Evolutionary conservation across 1,140 invertebrate species (phyloP).

Genomic region (Kradibia gibbosae): DNA sequence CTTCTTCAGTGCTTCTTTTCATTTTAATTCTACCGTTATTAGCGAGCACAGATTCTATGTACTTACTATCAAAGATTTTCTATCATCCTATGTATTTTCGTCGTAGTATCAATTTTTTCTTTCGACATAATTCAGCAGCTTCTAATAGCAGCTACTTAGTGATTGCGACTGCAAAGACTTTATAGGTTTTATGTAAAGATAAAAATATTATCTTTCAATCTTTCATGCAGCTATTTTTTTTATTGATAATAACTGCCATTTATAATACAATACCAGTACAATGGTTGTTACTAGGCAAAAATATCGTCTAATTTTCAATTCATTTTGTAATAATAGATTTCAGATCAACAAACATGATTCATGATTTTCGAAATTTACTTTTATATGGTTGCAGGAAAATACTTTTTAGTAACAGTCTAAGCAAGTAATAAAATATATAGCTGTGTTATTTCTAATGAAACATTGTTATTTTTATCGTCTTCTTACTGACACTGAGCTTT

Average conservation of each 20-base stretch:
- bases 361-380: neutral
- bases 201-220: neutral
- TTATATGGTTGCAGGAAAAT: neutral
- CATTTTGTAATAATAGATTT: neutral
- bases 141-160: neutral
- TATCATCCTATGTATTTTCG: neutral
- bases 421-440: neutral
- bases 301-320: too few species aligned
- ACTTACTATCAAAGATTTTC: neutral
- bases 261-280: too few species aligned
- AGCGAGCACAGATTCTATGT: constrained; percentile 9
- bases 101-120: neutral
- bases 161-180: neutral
- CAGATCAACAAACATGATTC: neutral
- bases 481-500: neutral
- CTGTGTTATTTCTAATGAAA: neutral
- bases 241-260: too few species aligned
- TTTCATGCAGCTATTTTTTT: neutral
- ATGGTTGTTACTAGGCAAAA: too few species aligned
- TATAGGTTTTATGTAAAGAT: neutral
- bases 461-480: neutral
- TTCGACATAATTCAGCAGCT: neutral
- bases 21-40: constrained; percentile 31
- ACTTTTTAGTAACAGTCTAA: neutral
- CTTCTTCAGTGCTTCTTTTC: neutral